These are phyloP conservation scores for Camponotus fellah DNA, from an alignment of 2,888 invertebrate species.

Conservation along the genomic window DNA sequence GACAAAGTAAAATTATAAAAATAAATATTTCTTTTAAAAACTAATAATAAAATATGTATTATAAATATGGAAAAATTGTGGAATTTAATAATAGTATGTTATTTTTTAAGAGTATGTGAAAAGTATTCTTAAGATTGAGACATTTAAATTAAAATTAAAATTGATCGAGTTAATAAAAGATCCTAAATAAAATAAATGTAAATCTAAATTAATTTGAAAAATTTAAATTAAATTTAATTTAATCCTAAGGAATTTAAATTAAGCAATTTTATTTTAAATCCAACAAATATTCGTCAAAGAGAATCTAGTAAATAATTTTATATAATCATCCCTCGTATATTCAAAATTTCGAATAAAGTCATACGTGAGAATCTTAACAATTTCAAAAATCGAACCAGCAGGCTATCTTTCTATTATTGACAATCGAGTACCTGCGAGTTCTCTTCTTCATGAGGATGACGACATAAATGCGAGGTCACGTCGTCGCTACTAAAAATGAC, in stretches of 20 bases:
- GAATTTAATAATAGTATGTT: not conserved
- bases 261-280: not conserved
- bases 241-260: not conserved
- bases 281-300: not conserved
- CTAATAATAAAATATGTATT: too few species aligned
- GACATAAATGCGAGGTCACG: conserved; percentile 44
- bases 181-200: not conserved
- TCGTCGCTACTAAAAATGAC: conserved; percentile 53
- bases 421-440: conserved; percentile 9
- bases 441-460: conserved; percentile 20
- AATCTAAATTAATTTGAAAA: too few species aligned
- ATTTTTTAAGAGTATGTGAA: not conserved
- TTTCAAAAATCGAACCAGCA: not conserved
- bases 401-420: not conserved
- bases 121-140: not conserved
- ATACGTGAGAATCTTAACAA: not conserved
- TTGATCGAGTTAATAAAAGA: not conserved
- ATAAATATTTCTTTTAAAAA: too few species aligned
- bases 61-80: not conserved
- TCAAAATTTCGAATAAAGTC: not conserved
- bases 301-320: not conserved
- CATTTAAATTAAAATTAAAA: not conserved
- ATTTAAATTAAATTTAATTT: not conserved
- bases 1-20: too few species aligned
- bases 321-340: not conserved